Conservation (phyloP, 2,888 invertebrate genomes). For the Harpagoxenus sublaevis region DNA sequence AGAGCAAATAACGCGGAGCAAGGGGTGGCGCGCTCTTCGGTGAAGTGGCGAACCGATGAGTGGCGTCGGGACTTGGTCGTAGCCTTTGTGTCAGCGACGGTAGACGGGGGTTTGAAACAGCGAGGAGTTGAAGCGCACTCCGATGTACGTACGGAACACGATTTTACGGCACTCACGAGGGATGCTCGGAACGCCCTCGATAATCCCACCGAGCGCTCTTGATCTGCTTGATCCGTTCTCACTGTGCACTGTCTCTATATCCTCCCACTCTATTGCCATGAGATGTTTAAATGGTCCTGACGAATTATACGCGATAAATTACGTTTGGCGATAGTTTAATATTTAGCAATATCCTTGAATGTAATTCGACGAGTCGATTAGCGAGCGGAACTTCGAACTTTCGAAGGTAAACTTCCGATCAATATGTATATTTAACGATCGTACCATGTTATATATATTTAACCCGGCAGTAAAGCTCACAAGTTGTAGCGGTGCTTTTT, state of each 20-base stretch:
- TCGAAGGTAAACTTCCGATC: slow-evolving; percentile 18
- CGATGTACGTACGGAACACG: slow-evolving; percentile 66
- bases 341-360: background rate
- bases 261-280: background rate
- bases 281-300: slow-evolving; percentile 13
- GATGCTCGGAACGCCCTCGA: slow-evolving; percentile 59
- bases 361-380: slow-evolving; percentile 8
- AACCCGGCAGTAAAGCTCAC: slow-evolving; percentile 15
- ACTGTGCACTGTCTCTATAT: slow-evolving; percentile 33
- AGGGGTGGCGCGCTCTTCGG: slow-evolving; percentile 32
- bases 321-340: background rate
- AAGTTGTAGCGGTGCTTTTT: slow-evolving; percentile 48
- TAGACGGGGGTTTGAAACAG: slow-evolving; percentile 24
- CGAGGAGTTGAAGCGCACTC: slow-evolving; percentile 68
- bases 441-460: slow-evolving; percentile 38
- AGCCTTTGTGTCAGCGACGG: slow-evolving; percentile 60
- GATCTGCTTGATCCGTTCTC: slow-evolving; percentile 61
- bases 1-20: slow-evolving; percentile 78
- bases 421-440: slow-evolving; percentile 42
- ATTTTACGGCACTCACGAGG: slow-evolving; percentile 71
- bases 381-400: background rate
- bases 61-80: slow-evolving; percentile 49
- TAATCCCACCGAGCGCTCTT: slow-evolving; percentile 66
- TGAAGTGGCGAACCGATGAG: slow-evolving; percentile 49
- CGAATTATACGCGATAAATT: slow-evolving; percentile 17